Evolutionary conservation across 2,888 invertebrate genomes (phyloP).

Genomic region (Drosophila ustulata): DNA sequence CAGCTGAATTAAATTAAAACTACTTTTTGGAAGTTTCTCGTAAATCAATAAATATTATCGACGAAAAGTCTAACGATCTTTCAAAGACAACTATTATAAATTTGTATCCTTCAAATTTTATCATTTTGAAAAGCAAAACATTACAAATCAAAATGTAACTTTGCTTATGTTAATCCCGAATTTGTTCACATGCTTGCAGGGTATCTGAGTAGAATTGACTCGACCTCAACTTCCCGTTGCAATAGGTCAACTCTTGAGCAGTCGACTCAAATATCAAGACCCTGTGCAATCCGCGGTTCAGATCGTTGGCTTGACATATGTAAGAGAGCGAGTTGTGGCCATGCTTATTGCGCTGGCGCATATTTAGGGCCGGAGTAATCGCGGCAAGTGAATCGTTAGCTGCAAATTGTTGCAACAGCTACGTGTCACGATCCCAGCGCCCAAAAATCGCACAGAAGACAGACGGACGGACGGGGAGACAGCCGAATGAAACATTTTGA

Average conservation of each 20-base stretch:
- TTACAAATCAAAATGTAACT: too few species aligned
- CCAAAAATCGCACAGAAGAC: slow-evolving; percentile 57
- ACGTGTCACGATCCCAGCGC: slow-evolving; percentile 80
- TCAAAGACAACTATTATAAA: too few species aligned
- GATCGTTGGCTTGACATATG: slow-evolving; percentile 43
- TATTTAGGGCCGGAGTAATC: slow-evolving; percentile 64
- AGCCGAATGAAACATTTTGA: slow-evolving; percentile 50
- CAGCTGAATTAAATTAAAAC: too few species aligned
- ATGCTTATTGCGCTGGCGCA: slow-evolving; percentile 19
- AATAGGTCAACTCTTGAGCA: slow-evolving; percentile 46
- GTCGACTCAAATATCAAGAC: slow-evolving; percentile 48
- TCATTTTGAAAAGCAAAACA: too few species aligned
- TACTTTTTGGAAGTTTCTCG: too few species aligned
- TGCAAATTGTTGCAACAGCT: slow-evolving; percentile 76
- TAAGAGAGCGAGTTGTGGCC: slow-evolving; percentile 22
- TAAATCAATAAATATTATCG: too few species aligned
- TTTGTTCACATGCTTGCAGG: neutral
- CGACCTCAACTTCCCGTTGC: neutral
- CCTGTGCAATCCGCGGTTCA: slow-evolving; percentile 33
- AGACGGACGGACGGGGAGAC: slow-evolving; percentile 7
- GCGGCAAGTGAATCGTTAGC: slow-evolving; percentile 60
- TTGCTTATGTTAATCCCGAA: too few species aligned
- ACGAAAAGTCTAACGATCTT: too few species aligned
- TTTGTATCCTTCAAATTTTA: too few species aligned
- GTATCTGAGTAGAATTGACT: neutral